A percentile compares a stretch with the other conserved stretches of the same genome.
phyloP scores from a whole-genome alignment of 2,797 vertebrate species.

The Cossypha niveicapilla region DNA sequence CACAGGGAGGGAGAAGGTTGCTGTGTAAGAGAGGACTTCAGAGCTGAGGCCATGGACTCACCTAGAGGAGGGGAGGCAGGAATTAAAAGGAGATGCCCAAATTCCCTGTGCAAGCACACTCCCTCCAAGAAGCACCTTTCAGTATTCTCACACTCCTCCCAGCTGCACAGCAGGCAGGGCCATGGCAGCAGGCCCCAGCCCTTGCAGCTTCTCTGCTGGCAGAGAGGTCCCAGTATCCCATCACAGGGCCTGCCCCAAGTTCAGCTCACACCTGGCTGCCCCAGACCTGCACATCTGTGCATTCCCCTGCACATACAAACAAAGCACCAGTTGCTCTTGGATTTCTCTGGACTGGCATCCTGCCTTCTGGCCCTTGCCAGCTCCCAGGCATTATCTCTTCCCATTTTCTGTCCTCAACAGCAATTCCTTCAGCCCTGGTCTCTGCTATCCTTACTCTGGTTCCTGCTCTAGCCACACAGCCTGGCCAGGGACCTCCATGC shows the following conservation, averaged over 20 bases:
- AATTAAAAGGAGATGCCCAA: neutral
- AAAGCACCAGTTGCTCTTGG: neutral
- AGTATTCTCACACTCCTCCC: neutral
- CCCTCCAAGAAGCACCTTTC: neutral
- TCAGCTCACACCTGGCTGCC: neutral
- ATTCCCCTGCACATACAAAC: neutral
- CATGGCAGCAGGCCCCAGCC: neutral
- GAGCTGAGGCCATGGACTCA: neutral
- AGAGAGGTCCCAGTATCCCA: neutral
- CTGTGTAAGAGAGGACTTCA: neutral
- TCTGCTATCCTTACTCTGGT: neutral
- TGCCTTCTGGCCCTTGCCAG: neutral
- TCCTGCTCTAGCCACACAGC: neutral
- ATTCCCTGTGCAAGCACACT: neutral
- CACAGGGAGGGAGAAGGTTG: neutral
- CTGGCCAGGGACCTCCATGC: neutral
- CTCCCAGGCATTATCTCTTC: neutral
- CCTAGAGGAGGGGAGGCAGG: neutral
- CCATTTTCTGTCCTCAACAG: neutral
- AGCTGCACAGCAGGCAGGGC: neutral
- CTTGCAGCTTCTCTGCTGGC: neutral
- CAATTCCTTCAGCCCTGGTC: neutral
- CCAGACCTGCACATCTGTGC: neutral
- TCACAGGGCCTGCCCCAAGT: neutral
- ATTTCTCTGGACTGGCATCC: neutral